Conservation (phyloP, 2,888 invertebrate species). For the Drosophila meridionalis region DNA sequence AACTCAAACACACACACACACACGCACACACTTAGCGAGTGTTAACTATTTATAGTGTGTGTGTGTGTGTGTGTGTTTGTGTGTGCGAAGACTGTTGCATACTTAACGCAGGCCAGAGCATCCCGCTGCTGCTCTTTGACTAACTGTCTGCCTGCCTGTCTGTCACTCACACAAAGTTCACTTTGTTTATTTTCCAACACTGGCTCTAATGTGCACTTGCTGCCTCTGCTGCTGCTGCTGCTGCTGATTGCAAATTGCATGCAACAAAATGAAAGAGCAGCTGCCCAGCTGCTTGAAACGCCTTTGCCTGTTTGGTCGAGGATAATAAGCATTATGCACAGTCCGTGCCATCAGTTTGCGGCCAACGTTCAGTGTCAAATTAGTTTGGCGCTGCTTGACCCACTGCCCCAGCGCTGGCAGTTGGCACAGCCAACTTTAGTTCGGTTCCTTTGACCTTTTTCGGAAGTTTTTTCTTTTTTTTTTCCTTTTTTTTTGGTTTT, state of each 20-base stretch:
- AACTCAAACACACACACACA: slow-evolving; percentile 3
- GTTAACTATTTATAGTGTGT: slow-evolving; percentile 59
- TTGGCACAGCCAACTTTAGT: neutral
- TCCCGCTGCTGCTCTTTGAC: slow-evolving; percentile 10
- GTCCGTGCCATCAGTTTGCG: slow-evolving; percentile 38
- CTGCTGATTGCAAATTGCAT: slow-evolving; percentile 71
- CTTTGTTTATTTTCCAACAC: slow-evolving; percentile 70
- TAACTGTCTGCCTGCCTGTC: slow-evolving; percentile 31
- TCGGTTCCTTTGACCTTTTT: slow-evolving; percentile 22
- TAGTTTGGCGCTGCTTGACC: slow-evolving; percentile 55
- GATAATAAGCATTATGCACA: slow-evolving; percentile 76
- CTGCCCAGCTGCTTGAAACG: slow-evolving; percentile 6
- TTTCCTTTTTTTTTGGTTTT: neutral
- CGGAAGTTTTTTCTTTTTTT: neutral
- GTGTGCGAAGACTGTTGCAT: slow-evolving; percentile 47
- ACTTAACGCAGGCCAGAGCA: slow-evolving; percentile 16
- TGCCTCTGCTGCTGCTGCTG: slow-evolving; percentile 26
- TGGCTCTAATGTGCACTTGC: slow-evolving; percentile 60
- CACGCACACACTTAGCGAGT: slow-evolving; percentile 23
- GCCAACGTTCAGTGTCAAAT: slow-evolving; percentile 69
- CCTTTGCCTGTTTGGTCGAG: slow-evolving; percentile 48
- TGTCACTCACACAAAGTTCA: slow-evolving; percentile 54
- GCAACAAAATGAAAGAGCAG: slow-evolving; percentile 53
- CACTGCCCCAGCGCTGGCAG: neutral
- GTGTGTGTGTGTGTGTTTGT: slow-evolving; percentile 11